Base-by-base conservation (phyloP, 2,888 invertebrate genomes). In the Melitaea athalia region DNA sequence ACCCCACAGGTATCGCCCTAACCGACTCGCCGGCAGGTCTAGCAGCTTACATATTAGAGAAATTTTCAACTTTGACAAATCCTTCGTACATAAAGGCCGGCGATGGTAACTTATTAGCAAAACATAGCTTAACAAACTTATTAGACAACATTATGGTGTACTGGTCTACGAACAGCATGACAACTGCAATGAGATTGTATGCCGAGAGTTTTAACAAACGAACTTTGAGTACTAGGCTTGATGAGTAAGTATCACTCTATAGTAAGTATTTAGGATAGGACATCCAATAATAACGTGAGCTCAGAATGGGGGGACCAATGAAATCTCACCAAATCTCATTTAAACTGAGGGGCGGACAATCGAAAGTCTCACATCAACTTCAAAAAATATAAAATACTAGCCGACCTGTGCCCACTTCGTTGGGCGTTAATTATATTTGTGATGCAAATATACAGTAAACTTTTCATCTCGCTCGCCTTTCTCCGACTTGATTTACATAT, bases 11-110 rank as follows among this genome's bases (percentile, higher is more conserved):
- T 31, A 89, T 94, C 6, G 96, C 93, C 0, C 83, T 98, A 57
- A 91, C 94, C 3, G 96, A 97, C 78, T 96, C 97, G 0, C 98
- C 99, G 0, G 94, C 96, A 0, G 98, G 98, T 0, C 86, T 99
- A 68, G 98, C 98, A 0, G 97, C 97, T 0, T 99, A 98, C 79
- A 96, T 98, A 64, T 85, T 99, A 12, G 98, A 99, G 79, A 98
- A 98, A 84, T 98, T 97, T 88, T 94, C 93, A 79, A 95, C 78
- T 7, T 96, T 88, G 95, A 97, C 89, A 84, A 96, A 90, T 85
- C 95, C 76, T 0, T 81, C 85, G 0, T 89, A 90, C 79, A 89
- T 85, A 17, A 78, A 86, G 0, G 86, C 94, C 0, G 81, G 85
- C 0, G 96, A 97, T 79, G 96, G 97, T 0, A 95, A 95, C 3